These are phyloP conservation scores for Lathamus discolor DNA, from an alignment of 2,113 vertebrate species.

Conservation along the genomic window DNA sequence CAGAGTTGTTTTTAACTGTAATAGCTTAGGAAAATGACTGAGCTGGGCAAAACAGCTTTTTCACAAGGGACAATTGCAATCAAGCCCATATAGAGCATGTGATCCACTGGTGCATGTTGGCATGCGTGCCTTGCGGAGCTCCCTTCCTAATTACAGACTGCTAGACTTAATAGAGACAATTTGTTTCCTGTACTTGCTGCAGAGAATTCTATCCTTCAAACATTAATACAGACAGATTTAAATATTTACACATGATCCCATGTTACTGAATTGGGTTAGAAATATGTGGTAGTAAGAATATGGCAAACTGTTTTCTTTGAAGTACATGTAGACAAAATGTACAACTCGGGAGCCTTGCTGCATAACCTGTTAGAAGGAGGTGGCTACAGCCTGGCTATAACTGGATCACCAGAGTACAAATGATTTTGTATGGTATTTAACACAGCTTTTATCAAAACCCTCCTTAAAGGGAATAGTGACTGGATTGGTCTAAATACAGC, in stretches of 20 bases:
- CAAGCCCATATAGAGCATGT: neutral
- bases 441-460: neutral
- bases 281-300: neutral
- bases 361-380: neutral
- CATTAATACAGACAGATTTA: rapidly evolving
- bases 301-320: neutral
- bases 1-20: neutral
- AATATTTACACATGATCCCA: neutral
- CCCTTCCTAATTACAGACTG: neutral
- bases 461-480: neutral
- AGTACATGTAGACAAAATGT: neutral
- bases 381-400: neutral
- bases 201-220: neutral
- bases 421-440: neutral
- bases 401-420: neutral
- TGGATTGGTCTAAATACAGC: neutral
- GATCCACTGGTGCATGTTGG: neutral
- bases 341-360: neutral
- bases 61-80: neutral
- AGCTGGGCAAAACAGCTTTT: neutral
- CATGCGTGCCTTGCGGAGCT: neutral
- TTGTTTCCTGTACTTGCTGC: neutral
- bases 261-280: neutral
- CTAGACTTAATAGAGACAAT: neutral
- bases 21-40: neutral